Base-by-base conservation (phyloP, 2,113 vertebrate genomes). In the Chiloscyllium plagiosum region DNA sequence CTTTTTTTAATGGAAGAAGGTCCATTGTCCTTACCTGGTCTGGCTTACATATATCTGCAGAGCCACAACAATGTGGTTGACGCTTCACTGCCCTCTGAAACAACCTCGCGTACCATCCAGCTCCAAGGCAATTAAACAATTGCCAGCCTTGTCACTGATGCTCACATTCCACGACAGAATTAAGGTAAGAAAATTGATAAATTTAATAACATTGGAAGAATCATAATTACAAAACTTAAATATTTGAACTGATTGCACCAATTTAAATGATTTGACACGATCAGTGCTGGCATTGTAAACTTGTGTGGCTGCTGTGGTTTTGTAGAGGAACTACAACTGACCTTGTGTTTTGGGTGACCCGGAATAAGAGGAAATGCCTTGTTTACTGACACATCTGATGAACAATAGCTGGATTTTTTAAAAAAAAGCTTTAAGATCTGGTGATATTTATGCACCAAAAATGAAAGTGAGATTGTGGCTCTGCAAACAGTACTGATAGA, bases 311-410 rank as follows among this genome's bases (percentile, higher is more conserved):
- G 29, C 20, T 26, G 29, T 66, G 33, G 33, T 68, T 93, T 93
- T 66, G 61, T 20, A 66, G 15, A 68, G 65, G 8, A 94, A 94
- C 65, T 47, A 13, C 26, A 69, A 69, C 66, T 22, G 19, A 42
- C 19, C 68, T 94, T 66, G 24, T 69, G 66, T 22, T 47, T 37
- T 17, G 17, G 56, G 17, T 94, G 92, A 42, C 92, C 65, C 26
- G 92, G 65, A 69, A 42, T 95, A 95, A 52, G 94, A 72, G 94
- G 94, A 72, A 95, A 76, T 95, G 68, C 24, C 52, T 10, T 95
- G 68, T 72, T 76, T 95, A 52, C 26, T 33, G 69, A 95, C n/a
- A 47, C 12, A 22, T 52, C 26, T 52, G 29, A 52, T 61, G 94
- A 72, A 95, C 66, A 70, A 94, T 94, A 94, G 93, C 93, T 94